Base-by-base conservation (phyloP, 1,140 invertebrate genomes). In the Globodera ellingtonae region DNA sequence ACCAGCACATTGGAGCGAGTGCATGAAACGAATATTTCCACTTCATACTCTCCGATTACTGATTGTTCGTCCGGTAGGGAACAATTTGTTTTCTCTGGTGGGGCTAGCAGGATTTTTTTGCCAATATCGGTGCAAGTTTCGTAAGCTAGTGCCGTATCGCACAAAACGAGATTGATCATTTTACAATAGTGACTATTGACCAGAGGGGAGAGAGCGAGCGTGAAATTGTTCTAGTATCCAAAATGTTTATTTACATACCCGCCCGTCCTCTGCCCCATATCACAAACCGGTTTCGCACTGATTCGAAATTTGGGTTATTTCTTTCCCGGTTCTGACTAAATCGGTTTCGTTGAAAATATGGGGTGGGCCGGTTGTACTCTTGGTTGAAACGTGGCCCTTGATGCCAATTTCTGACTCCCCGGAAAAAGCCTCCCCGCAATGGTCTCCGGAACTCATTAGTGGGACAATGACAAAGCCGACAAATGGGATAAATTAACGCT, bases 41-140 rank as follows among this genome's bases (percentile, higher is more conserved):
- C 67, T 0, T 69, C 44, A 13, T 7, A 69, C 1, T 69, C 67
- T 0, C 44, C 67, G 13, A 35, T 7, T 0, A 35, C 13, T 35
- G 13, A 8, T 7, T 46, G 7, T 69, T 6, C 10, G 67, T n/a
- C n/a, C n/a, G 67, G 67, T 10, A 13, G 7, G 44, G 67, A 7
- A 69, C 67, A 69, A 13, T 69, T 69, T 13, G 13, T 13, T 69
- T 13, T 69, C 13, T 69, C 67, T 7, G 67, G 67, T 69, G 67
- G 67, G 24, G 67, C 67, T 8, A 69, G 44, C 44, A 69, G 44
- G 10, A 69, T 0, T 7, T 35, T 35, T 69, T 69, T 13, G 7
- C 13, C 67, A 7, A 35, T 8, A 0, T 69, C 67, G 67, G 44
- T 7, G 13, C 67, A 69, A 69, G 13, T 69, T 69, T 69, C 7